Conservation (phyloP, 2,113 vertebrate genomes). For the Sebastes fasciatus region DNA sequence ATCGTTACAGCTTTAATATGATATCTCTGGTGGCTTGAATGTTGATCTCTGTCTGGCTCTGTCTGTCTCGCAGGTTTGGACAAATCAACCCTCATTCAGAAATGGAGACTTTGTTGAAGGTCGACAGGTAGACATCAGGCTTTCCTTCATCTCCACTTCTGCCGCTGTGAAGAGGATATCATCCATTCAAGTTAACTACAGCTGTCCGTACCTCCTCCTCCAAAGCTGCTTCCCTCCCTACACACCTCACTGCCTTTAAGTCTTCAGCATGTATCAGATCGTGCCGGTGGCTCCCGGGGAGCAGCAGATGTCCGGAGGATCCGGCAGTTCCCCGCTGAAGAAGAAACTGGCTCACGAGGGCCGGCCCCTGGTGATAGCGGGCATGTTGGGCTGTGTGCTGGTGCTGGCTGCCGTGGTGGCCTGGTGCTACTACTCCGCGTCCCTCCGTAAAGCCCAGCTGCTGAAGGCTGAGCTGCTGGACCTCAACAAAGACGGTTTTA, state of each 20-base stretch:
- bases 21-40: neutral
- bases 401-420: conserved; percentile 88
- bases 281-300: conserved; percentile 80
- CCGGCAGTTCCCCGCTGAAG: conserved; percentile 81
- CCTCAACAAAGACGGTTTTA: conserved; percentile 89
- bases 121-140: conserved; percentile 34
- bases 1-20: too few relatives aligned
- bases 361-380: conserved; percentile 82
- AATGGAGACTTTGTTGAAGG: conserved; percentile 40
- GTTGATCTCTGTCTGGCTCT: conserved; percentile 12
- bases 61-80: conserved; percentile 41
- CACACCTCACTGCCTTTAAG: neutral
- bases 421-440: conserved; percentile 93
- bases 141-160: neutral
- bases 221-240: neutral
- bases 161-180: neutral
- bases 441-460: conserved; percentile 88
- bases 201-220: conserved; percentile 2
- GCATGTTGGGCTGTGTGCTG: conserved; percentile 83
- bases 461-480: conserved; percentile 88
- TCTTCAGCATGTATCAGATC: conserved; percentile 82
- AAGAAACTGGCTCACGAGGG: conserved; percentile 84
- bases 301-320: conserved; percentile 66
- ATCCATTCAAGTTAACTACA: neutral
- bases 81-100: conserved; percentile 6